Conservation (phyloP, 2,113 vertebrate species). For the Elanus axillaris region DNA sequence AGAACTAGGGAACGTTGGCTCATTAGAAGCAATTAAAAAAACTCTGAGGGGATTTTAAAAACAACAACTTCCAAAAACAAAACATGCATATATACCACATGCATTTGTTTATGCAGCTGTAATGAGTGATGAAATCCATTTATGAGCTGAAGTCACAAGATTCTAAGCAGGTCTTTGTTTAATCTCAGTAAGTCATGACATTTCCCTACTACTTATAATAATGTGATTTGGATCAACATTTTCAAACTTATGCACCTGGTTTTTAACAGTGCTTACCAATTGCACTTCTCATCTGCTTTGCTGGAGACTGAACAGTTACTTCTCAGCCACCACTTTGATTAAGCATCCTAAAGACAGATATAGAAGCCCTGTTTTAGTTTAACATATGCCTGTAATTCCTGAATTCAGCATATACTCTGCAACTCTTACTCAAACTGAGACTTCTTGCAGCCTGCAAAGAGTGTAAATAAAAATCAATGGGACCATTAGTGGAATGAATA, state of each 20-base stretch:
- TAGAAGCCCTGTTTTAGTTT: neutral
- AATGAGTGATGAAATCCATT: constrained; percentile 65
- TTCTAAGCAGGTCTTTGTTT: constrained; percentile 66
- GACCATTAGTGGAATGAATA: constrained; percentile 21
- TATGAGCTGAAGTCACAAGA: constrained; percentile 65
- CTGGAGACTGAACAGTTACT: neutral
- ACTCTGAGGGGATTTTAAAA: constrained; percentile 45
- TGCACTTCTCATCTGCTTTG: neutral
- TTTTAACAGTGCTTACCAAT: neutral
- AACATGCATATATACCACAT: constrained; percentile 48
- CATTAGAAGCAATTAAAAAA: constrained; percentile 54
- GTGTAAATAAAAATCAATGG: constrained; percentile 40
- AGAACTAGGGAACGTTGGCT: neutral
- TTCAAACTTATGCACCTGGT: constrained; percentile 30
- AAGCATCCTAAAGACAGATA: neutral
- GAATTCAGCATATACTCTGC: neutral
- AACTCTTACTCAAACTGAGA: neutral
- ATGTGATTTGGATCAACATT: constrained; percentile 35
- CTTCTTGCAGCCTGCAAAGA: neutral
- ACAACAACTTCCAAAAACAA: constrained; percentile 50
- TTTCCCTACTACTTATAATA: constrained; percentile 48
- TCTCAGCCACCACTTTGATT: neutral
- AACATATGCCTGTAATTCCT: neutral
- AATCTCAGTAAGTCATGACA: constrained; percentile 62
- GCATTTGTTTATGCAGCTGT: constrained; percentile 69